Base-by-base conservation (phyloP, 2,797 vertebrate species). In the Sebastes cheni region DNA sequence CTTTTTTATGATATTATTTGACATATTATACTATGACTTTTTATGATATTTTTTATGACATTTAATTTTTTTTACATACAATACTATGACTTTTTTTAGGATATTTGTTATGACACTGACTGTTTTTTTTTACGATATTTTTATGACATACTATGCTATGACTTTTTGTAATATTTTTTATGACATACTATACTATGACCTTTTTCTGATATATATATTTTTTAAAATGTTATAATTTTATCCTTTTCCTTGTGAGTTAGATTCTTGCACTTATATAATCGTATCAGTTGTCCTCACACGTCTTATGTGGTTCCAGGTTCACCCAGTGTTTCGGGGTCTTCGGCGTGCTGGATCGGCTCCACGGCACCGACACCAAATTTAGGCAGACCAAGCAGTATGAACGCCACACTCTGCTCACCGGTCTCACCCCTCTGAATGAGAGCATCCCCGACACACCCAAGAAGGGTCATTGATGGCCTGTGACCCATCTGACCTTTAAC, bases 271-370 rank as follows among this genome's bases (percentile, higher is more conserved):
- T 29, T 10, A 1, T 6, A 66, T 36, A 27, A 60, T 1, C 10
- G 22, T 18, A 3, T 11, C 22, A 4, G 25, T 4, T 36, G 1
- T 39, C 5, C 13, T 69, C 39, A 36, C 32, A 22, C 6, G 5
- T 42, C 2, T 36, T 8, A 67, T 11, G 50, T 3, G 29, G 3
- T 23, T 88, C 18, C 91, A 99, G 98, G 96, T 98, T 98, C 89
- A 98, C 96, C 83, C 97, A 99, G 94, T 98, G 97, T 77, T 99
- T 95, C 0, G 98, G 98, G 0, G 96, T 98, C 6, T 93, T 99
- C 3, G 98, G 98, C 0, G 90, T 98, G 20, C 87, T 99, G 91
- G 98, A 99, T 88, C 91, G 96, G 2, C 96, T 99, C n/a, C 98
- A 99, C 0, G 95, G 97, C 62, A 99, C 98, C 0, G 97, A 99